Percentiles rank a stretch among this genome's conserved stretches.
Evolutionary conservation across 2,888 invertebrate genomes (phyloP).

Genomic region (Leistus spinibarbis): DNA sequence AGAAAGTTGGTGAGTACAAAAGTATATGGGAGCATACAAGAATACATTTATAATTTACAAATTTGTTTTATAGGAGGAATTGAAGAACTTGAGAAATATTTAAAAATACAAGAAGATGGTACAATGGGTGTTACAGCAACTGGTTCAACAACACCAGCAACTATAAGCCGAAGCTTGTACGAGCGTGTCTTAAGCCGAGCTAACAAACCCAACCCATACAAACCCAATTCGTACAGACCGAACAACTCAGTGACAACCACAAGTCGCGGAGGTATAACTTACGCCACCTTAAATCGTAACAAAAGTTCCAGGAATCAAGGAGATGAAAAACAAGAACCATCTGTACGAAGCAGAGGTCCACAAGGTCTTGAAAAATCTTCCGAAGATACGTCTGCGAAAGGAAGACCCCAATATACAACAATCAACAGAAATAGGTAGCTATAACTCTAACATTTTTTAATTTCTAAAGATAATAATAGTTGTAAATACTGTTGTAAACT

Average conservation of each 20-base stretch:
- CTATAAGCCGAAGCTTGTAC: constrained; percentile 77
- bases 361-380: no score
- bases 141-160: constrained; percentile 65
- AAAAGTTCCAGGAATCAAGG: constrained; percentile 63
- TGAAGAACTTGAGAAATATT: constrained; percentile 82
- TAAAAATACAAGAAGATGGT: constrained; percentile 63
- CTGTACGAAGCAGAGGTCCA: no score
- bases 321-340: constrained; percentile 51
- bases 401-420: constrained; percentile 56
- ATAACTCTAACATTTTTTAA: neutral
- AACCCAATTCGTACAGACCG: constrained; percentile 44
- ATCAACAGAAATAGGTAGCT: constrained; percentile 51
- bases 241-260: constrained; percentile 41
- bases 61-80: constrained; percentile 68
- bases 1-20: constrained; percentile 72
- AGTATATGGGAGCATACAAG: neutral
- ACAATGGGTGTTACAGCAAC: constrained; percentile 57
- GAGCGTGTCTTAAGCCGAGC: constrained; percentile 70
- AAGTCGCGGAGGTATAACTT: constrained; percentile 46
- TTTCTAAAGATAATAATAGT: constrained; percentile 4
- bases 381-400: constrained; percentile 41
- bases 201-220: constrained; percentile 13
- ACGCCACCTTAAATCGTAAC: constrained; percentile 67
- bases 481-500: neutral
- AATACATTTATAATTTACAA: neutral